Evolutionary conservation across 2,113 vertebrate species (phyloP), one percentile per base, ranked within the genome.

Genomic region (Numenius arquata): DNA sequence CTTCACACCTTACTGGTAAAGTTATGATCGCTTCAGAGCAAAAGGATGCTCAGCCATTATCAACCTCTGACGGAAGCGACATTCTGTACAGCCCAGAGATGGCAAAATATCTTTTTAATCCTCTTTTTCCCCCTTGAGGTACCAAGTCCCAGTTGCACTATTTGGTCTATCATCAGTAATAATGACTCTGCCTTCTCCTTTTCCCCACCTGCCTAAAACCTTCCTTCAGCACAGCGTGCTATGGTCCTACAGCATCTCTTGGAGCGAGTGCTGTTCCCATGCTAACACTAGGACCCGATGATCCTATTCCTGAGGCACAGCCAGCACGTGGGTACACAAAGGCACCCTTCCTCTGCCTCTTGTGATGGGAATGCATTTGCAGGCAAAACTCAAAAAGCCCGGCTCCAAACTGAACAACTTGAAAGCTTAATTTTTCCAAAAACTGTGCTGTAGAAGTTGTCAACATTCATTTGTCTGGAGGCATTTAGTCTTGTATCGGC

Each of bases 1-100:
- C 56, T 62, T 68, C 15, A 34, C 29, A 20, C 3, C 1, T 45
- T 66, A 61, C 30, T 68, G 50, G 30, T 66, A 15, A 70, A 73
- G 7, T 41, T 90, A 25, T 12, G 17, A 79, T 58, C 68, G 40
- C 53, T 88, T 48, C 6, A 5, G 48, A 82, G 52, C n/a, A 43
- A 52, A 71, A 32, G 85, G 56, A 29, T 74, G 47, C 62, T 89
- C 40, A 73, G 3, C 8, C 21, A 30, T 61, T 71, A 48, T 78
- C 66, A 34, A 0, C 34, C 30, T 84, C 61, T 41, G 56, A 88
- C 3, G 43, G 62, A 81, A 89, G 58, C 0, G 0, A 34, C 63
- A 47, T 59, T 71, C 22, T 74, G 34, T 67, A n/a, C 21, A 36
- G 56, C 36, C 77, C 30, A 36, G 34, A 86, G 58, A 40, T 25